These are phyloP conservation scores for Drosophila phalerata DNA, from an alignment of 2,888 invertebrate genomes.

Conservation along the genomic window DNA sequence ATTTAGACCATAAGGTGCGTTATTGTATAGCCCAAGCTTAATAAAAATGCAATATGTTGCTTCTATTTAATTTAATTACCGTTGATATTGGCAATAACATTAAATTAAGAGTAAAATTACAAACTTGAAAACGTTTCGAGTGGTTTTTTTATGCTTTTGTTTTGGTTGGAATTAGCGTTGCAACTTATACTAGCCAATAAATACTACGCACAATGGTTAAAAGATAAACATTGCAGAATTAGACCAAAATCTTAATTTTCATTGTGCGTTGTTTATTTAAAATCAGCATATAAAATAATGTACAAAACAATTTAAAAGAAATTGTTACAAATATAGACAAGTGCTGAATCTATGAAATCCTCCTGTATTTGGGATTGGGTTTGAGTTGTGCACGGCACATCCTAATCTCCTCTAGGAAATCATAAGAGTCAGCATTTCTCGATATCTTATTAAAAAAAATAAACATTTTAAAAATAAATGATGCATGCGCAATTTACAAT, in stretches of 20 bases:
- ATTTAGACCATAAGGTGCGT: constrained; percentile 22
- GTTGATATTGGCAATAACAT: constrained; percentile 73
- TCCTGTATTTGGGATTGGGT: not conserved
- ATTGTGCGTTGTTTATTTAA: constrained; percentile 47
- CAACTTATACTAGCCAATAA: constrained; percentile 65
- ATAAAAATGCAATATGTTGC: constrained; percentile 37
- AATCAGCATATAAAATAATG: constrained; percentile 28
- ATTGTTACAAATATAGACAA: constrained; percentile 37
- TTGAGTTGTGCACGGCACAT: constrained; percentile 58
- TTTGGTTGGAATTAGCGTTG: constrained; percentile 60
- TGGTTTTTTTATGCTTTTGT: constrained; percentile 26
- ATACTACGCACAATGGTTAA: constrained; percentile 35
- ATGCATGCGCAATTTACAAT: constrained; percentile 40
- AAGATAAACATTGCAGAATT: constrained; percentile 20
- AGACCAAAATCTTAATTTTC: constrained; percentile 12
- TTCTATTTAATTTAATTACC: constrained; percentile 67
- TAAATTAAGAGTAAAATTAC: constrained; percentile 64
- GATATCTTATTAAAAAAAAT: constrained; percentile 23
- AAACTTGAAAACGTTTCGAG: constrained; percentile 57
- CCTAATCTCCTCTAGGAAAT: no score
- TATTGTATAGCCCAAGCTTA: not conserved
- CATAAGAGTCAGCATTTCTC: constrained; percentile 33
- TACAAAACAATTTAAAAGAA: constrained; percentile 60
- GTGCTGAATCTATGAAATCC: constrained; percentile 39
- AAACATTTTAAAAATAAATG: constrained; percentile 51